Conservation (phyloP, 2,113 vertebrate genomes). For the Vidua macroura region DNA sequence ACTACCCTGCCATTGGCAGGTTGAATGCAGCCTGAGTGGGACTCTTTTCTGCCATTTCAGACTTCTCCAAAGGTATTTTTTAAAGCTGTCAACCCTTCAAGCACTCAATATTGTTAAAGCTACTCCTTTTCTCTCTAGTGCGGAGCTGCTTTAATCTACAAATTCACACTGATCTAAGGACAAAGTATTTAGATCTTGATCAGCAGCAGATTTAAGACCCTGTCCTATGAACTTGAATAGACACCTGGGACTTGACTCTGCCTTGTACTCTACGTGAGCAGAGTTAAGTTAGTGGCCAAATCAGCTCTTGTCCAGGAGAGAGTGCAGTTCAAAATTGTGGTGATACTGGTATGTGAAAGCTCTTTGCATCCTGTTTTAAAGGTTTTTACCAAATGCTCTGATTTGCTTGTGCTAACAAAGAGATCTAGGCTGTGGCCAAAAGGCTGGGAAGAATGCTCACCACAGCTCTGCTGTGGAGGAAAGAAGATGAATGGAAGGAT, state of each 20-base stretch:
- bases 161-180: neutral
- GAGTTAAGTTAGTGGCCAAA: neutral
- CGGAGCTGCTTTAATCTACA: neutral
- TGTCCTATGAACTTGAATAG: neutral
- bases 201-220: neutral
- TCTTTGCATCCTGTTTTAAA: neutral
- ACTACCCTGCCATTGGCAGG: neutral
- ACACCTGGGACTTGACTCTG: neutral
- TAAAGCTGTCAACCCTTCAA: neutral
- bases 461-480: neutral
- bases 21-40: neutral
- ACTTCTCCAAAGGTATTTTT: neutral
- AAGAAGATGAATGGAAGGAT: neutral
- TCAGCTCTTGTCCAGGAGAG: neutral
- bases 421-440: neutral
- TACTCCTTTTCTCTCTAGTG: neutral
- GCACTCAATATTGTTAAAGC: neutral
- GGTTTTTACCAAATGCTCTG: neutral
- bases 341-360: neutral
- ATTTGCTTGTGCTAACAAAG: neutral
- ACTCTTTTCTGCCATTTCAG: neutral
- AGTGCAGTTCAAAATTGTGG: neutral
- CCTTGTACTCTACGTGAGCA: rapidly evolving
- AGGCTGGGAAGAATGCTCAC: neutral
- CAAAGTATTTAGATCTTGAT: neutral